Conservation (phyloP, 2,113 vertebrate genomes). For the Saimiri boliviensis region DNA sequence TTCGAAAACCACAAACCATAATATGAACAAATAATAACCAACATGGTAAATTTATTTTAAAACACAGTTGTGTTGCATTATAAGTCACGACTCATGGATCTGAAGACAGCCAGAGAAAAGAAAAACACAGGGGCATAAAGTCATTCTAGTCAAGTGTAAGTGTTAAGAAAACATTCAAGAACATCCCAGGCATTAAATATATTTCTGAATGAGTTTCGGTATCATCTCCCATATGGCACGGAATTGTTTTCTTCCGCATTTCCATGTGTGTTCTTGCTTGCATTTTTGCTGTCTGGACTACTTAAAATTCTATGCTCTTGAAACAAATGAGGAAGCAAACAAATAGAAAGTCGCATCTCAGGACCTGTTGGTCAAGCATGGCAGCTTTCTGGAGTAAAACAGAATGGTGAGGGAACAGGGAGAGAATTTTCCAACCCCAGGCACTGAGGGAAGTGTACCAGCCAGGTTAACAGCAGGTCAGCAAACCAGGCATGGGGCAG, state of each 20-base stretch:
- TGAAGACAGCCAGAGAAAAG: constrained; percentile 38
- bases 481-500: not conserved
- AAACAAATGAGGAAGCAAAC: constrained; percentile 25
- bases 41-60: constrained; percentile 33
- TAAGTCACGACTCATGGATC: constrained; percentile 10
- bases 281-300: constrained; percentile 27
- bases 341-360: not conserved
- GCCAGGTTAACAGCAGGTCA: not conserved
- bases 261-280: not conserved
- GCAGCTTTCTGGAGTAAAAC: not conserved
- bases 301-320: constrained; percentile 31
- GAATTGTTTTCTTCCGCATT: constrained; percentile 32
- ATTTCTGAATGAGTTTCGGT: constrained; percentile 54
- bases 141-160: constrained; percentile 44
- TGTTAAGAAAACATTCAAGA: constrained; percentile 51
- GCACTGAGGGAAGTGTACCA: too few species aligned
- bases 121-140: constrained; percentile 40
- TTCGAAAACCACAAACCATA: not conserved
- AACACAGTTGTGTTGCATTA: not conserved
- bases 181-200: constrained; percentile 58
- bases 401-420: not conserved
- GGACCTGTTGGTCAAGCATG: not conserved
- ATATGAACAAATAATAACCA: constrained; percentile 42
- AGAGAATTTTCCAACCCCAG: not conserved
- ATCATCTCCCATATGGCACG: constrained; percentile 53